These are phyloP conservation scores for Drosophila teissieri DNA, from an alignment of 1,140 invertebrate genomes.

Conservation along the genomic window DNA sequence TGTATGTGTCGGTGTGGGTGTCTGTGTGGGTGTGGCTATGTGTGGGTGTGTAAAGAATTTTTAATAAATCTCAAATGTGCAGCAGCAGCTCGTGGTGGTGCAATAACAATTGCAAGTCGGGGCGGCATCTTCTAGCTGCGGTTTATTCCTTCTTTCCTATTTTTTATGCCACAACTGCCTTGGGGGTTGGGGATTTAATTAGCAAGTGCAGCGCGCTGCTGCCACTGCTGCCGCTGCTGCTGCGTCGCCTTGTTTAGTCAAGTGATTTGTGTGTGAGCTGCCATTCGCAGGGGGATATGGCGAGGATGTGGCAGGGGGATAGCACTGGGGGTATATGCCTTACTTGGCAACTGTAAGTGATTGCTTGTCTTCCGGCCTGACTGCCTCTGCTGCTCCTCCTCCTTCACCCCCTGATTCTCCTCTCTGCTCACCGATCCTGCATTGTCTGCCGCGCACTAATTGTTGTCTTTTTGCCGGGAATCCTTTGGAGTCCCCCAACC, in stretches of 20 bases:
- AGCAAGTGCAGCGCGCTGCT: constrained; percentile 76
- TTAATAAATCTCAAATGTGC: constrained; percentile 84
- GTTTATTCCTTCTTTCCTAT: constrained; percentile 24
- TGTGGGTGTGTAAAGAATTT: constrained; percentile 76
- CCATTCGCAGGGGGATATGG: constrained; percentile 27
- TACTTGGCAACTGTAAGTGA: constrained; percentile 68
- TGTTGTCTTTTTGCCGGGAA: constrained; percentile 52
- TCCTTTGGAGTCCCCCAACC: constrained; percentile 21
- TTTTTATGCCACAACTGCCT: constrained; percentile 10
- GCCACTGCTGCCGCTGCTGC: constrained; percentile 14
- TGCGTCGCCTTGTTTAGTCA: constrained; percentile 80
- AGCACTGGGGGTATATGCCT: constrained; percentile 21
- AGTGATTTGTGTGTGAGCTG: constrained; percentile 72
- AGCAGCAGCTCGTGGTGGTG: constrained; percentile 51
- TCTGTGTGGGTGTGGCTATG: constrained; percentile 14
- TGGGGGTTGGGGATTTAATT: constrained; percentile 79
- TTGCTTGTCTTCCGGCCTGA: constrained; percentile 73
- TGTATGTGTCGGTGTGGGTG: constrained; percentile 25
- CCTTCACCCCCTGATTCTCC: neutral
- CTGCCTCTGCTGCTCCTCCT: constrained; percentile 2
- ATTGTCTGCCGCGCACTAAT: constrained; percentile 59
- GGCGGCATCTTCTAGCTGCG: constrained; percentile 62
- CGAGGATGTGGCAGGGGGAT: neutral
- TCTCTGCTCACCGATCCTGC: constrained; percentile 30
- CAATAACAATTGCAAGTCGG: constrained; percentile 70